These are phyloP conservation scores for Boloria euphrosyne DNA, from an alignment of 2,888 invertebrate genomes.

Conservation along the genomic window DNA sequence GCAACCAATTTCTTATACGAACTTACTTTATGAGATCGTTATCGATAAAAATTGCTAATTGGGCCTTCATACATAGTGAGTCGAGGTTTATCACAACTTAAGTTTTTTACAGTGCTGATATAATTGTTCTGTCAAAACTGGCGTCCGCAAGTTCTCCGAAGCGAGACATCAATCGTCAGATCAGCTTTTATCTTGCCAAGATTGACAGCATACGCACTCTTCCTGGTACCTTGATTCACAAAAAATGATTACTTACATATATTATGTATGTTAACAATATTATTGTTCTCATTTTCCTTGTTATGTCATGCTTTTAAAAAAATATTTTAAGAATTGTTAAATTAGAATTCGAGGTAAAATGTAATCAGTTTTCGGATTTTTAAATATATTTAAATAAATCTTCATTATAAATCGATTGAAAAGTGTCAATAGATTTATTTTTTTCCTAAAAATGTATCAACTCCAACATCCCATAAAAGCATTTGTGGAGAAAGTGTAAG, in stretches of 20 bases:
- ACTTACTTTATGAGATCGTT: too few species aligned
- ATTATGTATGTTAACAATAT: slow-evolving; percentile 3
- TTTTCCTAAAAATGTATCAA: too few species aligned
- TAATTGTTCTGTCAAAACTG: slow-evolving; percentile 22
- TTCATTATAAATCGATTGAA: too few species aligned
- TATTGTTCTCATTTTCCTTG: slow-evolving; percentile 19
- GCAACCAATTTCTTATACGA: too few species aligned
- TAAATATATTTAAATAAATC: too few species aligned
- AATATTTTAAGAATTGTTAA: background rate
- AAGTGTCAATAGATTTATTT: too few species aligned
- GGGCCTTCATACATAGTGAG: background rate
- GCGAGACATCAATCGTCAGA: slow-evolving; percentile 25
- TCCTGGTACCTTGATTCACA: slow-evolving; percentile 29
- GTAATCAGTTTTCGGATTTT: too few species aligned
- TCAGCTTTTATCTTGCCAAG: slow-evolving; percentile 33
- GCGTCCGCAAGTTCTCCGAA: slow-evolving; percentile 29
- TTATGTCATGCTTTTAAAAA: background rate
- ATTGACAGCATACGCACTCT: slow-evolving; percentile 27
- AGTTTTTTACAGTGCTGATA: slow-evolving; percentile 21
- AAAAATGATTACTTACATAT: slow-evolving; percentile 19
- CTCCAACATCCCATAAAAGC: too few species aligned
- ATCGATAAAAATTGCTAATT: background rate
- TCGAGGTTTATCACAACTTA: background rate
- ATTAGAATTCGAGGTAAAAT: background rate
- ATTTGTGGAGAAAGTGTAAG: too few species aligned